These are phyloP conservation scores for Phengaris alcon DNA, from an alignment of 2,888 invertebrate genomes.

Conservation along the genomic window DNA sequence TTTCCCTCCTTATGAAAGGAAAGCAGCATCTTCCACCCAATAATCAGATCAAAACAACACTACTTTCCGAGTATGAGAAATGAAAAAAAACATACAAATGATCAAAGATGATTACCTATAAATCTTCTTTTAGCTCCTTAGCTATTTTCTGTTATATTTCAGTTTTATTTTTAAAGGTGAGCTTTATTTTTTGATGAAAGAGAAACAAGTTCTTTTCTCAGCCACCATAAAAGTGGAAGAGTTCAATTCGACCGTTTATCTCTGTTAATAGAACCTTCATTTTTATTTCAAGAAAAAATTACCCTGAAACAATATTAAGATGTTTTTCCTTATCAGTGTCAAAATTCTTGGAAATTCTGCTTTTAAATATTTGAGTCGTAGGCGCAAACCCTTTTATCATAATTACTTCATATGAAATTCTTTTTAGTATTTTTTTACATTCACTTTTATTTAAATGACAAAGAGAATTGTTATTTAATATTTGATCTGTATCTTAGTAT, in stretches of 20 bases:
- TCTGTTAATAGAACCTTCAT: conserved; percentile 6
- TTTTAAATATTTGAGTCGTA: conserved; percentile 3
- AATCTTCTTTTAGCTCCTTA: too few relatives aligned
- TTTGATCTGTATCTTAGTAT: background rate
- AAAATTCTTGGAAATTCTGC: conserved; percentile 7
- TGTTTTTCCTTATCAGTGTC: conserved; percentile 18
- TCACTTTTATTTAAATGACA: background rate
- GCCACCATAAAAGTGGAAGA: background rate
- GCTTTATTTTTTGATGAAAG: background rate
- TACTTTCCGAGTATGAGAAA: too few relatives aligned
- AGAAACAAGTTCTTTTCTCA: background rate
- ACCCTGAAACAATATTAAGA: background rate
- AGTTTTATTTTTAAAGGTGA: background rate
- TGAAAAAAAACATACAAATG: too few relatives aligned
- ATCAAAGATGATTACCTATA: too few relatives aligned
- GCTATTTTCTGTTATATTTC: background rate
- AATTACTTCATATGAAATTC: conserved; percentile 15
- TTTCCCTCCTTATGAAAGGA: too few relatives aligned
- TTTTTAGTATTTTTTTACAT: background rate
- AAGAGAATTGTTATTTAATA: background rate
- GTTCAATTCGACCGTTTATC: conserved; percentile 6
- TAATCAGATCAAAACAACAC: too few relatives aligned
- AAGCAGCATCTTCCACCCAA: too few relatives aligned
- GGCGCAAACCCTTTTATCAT: conserved; percentile 16
- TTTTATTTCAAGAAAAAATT: conserved; percentile 3